These are phyloP conservation scores for Arctocebus calabarensis DNA, from an alignment of 2,797 vertebrate species.

Conservation along the genomic window DNA sequence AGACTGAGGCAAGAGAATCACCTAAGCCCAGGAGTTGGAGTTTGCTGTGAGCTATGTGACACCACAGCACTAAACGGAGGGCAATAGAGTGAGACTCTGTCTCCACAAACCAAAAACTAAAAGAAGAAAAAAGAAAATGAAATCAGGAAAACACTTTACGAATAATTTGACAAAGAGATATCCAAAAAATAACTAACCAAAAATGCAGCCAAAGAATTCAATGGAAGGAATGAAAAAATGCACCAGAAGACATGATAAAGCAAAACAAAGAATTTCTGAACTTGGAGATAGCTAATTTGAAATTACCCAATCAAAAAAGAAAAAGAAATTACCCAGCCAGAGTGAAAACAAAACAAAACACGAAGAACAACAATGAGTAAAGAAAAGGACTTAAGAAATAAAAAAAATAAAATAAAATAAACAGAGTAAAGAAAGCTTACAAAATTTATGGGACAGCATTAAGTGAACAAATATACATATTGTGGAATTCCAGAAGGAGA, in stretches of 20 bases:
- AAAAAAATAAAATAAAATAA: not conserved
- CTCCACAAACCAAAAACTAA: too few species aligned
- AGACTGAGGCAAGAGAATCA: too few species aligned
- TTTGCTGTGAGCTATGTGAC: too few species aligned
- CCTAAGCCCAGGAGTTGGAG: too few species aligned
- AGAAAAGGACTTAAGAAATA: not conserved
- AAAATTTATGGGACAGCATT: not conserved
- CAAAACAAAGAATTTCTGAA: not conserved
- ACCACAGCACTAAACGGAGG: too few species aligned
- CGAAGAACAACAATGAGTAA: too few species aligned
- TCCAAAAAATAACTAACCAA: not conserved
- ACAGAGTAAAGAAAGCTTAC: not conserved
- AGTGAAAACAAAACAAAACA: too few species aligned
- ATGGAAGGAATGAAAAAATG: not conserved
- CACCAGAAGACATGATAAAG: not conserved
- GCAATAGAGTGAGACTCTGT: too few species aligned
- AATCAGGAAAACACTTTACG: not conserved
- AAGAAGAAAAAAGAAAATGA: not conserved
- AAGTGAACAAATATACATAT: not conserved
- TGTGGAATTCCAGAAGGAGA: not conserved
- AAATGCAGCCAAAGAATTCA: not conserved
- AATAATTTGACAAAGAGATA: not conserved
- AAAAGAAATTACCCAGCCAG: too few species aligned
- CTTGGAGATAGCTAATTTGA: not conserved
- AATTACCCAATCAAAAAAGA: not conserved